These are phyloP conservation scores for Heliconius hermathena DNA, from an alignment of 1,140 invertebrate species.

Conservation along the genomic window DNA sequence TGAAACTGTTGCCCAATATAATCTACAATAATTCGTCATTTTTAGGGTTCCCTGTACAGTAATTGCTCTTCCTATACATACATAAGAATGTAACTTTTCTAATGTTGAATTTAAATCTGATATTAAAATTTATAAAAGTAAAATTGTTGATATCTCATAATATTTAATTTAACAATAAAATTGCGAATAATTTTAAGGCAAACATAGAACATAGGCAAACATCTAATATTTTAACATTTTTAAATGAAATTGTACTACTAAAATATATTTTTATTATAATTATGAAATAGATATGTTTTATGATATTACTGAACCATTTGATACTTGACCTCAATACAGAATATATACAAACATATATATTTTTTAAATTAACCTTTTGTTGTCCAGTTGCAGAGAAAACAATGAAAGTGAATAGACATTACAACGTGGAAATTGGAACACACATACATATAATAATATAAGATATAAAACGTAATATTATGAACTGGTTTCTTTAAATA, in stretches of 20 bases:
- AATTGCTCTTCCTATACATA: too few species aligned
- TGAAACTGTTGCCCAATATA: conserved; percentile 22
- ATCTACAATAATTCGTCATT: not conserved
- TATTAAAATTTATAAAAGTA: too few species aligned
- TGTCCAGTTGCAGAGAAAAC: conserved; percentile 24
- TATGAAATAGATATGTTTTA: too few species aligned
- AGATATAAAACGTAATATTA: not conserved
- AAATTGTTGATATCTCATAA: too few species aligned
- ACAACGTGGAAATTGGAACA: conserved; percentile 46
- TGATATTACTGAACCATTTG: not conserved
- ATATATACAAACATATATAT: not conserved
- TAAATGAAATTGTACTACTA: too few species aligned
- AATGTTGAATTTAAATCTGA: too few species aligned
- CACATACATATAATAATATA: not conserved
- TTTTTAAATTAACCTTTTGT: conserved; percentile 1
- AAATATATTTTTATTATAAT: too few species aligned
- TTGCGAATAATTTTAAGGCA: too few species aligned
- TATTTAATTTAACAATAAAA: too few species aligned
- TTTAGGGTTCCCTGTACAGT: not conserved
- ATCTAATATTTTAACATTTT: too few species aligned
- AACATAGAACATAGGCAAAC: too few species aligned
- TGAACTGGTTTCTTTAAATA: not conserved
- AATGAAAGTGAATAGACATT: conserved; percentile 40
- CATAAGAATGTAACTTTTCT: too few species aligned
- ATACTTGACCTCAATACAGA: not conserved